A percentile compares a stretch with the other conserved stretches of the same genome.
Evolutionary conservation across 2,113 vertebrate species (phyloP).

Genomic region (Aplodontia rufa): DNA sequence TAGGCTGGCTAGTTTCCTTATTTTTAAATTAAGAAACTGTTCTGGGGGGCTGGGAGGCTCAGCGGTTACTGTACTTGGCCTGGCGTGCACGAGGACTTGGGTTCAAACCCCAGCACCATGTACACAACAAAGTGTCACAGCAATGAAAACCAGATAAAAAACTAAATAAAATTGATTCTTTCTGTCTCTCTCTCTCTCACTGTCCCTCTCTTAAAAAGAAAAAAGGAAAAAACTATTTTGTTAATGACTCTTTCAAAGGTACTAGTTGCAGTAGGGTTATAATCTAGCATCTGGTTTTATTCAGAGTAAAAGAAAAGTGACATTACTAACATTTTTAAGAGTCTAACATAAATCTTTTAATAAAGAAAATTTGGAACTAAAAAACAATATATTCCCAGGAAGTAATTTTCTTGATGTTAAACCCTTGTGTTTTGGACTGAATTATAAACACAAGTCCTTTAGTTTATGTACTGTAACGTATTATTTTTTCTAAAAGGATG

Average conservation of each 20-base stretch:
- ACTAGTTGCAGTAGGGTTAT: background rate
- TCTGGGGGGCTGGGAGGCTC: no score
- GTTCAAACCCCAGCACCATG: no score
- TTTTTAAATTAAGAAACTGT: conserved; percentile 53
- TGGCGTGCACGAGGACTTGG: no score
- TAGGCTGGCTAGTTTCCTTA: background rate
- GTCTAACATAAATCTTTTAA: conserved; percentile 25
- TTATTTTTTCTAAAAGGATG: conserved; percentile 32
- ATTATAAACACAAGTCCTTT: conserved; percentile 14
- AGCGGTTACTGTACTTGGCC: no score
- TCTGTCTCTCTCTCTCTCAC: no score
- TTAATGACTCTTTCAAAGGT: conserved; percentile 10
- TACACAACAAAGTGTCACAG: no score
- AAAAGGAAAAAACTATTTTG: background rate
- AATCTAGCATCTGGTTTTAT: background rate
- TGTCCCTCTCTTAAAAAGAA: no score
- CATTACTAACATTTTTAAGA: conserved; percentile 1
- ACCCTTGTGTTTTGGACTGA: conserved; percentile 47
- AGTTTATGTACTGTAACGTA: background rate
- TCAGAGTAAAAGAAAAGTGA: conserved; percentile 11
- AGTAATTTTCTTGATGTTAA: conserved; percentile 52
- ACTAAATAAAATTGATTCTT: no score
- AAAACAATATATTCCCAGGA: conserved; percentile 34
- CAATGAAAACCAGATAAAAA: no score
- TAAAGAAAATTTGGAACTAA: conserved; percentile 40